Conservation (phyloP, 2,888 invertebrate genomes). For the Baccha elongata region DNA sequence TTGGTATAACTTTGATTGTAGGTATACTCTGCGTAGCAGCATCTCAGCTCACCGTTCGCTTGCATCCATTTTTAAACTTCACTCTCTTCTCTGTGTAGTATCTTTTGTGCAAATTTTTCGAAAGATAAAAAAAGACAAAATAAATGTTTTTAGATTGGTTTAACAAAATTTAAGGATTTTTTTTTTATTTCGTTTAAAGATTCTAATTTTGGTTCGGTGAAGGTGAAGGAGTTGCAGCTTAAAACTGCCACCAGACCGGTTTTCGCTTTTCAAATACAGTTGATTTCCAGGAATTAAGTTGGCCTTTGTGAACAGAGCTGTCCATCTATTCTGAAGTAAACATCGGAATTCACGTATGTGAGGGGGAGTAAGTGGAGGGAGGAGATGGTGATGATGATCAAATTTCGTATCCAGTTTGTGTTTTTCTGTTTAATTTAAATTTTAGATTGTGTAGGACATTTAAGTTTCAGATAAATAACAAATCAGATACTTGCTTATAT, state of each 20-base stretch:
- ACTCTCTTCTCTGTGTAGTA: constrained; percentile 1
- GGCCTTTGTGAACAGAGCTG: constrained; percentile 25
- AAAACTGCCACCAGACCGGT: constrained; percentile 73
- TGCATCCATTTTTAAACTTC: constrained; percentile 35
- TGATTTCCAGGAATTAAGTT: constrained; percentile 78
- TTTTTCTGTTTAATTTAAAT: too few relatives aligned
- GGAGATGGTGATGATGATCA: too few relatives aligned
- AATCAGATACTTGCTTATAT: too few relatives aligned
- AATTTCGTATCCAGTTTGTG: too few relatives aligned
- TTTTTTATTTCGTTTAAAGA: constrained; percentile 21
- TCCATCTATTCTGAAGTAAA: background rate
- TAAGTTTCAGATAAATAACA: too few relatives aligned
- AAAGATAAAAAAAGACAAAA: background rate
- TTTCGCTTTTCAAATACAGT: constrained; percentile 82
- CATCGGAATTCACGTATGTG: background rate
- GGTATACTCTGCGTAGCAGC: background rate
- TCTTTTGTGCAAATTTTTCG: constrained; percentile 12
- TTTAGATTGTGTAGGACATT: too few relatives aligned
- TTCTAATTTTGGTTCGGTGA: constrained; percentile 4
- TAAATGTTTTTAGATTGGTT: constrained; percentile 25
- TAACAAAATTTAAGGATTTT: constrained; percentile 39
- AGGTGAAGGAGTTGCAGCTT: constrained; percentile 38
- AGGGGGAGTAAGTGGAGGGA: too few relatives aligned
- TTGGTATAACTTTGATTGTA: constrained; percentile 57
- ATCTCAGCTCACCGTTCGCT: constrained; percentile 8